Evolutionary conservation across 1,140 invertebrate species (phyloP).

Genomic region (Chrysopa pallens): DNA sequence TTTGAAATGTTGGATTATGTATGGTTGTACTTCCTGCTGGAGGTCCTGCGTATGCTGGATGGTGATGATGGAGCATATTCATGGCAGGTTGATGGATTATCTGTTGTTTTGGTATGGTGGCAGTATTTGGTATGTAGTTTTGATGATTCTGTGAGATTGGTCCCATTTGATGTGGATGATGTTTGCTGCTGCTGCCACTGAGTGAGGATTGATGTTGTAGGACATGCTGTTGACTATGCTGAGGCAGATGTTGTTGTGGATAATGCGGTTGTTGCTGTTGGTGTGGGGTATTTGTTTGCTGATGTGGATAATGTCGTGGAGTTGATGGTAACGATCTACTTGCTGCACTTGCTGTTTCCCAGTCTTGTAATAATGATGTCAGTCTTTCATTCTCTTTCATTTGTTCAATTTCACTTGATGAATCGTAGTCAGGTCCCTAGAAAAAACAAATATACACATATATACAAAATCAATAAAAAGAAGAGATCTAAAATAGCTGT

Average conservation of each 20-base stretch:
- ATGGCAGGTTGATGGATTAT: constrained; percentile 12
- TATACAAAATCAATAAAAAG: too few species aligned
- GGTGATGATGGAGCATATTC: constrained; percentile 9
- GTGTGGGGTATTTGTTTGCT: not conserved
- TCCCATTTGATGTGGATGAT: not conserved
- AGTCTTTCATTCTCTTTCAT: constrained; percentile 34
- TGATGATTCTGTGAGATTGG: too few species aligned
- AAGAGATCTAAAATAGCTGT: too few species aligned
- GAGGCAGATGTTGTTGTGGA: not conserved
- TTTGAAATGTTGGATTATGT: constrained; percentile 7
- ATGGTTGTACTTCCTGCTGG: constrained; percentile 7
- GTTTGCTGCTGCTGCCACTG: not conserved
- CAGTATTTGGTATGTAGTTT: too few species aligned
- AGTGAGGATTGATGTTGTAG: not conserved
- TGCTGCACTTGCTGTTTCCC: constrained; percentile 34
- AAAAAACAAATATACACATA: too few species aligned
- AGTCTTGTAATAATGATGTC: constrained; percentile 35
- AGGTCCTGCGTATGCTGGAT: constrained; percentile 14
- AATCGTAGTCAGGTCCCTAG: constrained; percentile 56
- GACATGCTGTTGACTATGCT: not conserved
- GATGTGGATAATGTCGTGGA: constrained; percentile 6
- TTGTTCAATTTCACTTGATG: constrained; percentile 40
- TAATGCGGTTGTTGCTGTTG: not conserved
- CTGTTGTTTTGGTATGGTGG: constrained; percentile 4
- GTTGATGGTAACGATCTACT: constrained; percentile 14